Percentiles rank a stretch among this genome's conserved stretches.
Conservation (phyloP, 2,888 invertebrate species). For the Volucella zonaria region DNA sequence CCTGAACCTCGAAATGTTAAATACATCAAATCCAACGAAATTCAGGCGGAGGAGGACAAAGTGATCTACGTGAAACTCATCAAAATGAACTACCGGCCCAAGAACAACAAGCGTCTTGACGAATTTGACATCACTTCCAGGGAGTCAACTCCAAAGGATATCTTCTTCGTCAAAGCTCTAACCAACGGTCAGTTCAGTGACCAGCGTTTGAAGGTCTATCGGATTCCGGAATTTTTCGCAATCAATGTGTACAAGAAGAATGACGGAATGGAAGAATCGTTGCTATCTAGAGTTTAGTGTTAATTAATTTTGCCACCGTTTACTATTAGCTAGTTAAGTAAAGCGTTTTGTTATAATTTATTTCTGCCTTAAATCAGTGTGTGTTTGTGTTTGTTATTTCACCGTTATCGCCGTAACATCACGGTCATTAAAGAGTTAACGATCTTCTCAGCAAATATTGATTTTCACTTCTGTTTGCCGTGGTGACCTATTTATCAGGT, state of each 20-base stretch:
- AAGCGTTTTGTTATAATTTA: slow-evolving; percentile 47
- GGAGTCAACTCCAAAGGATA: slow-evolving; percentile 77
- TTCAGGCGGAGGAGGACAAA: slow-evolving; percentile 73
- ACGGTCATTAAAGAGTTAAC: slow-evolving; percentile 1
- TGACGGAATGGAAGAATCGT: slow-evolving; percentile 13
- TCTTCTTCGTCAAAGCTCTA: slow-evolving; percentile 80
- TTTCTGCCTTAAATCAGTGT: slow-evolving; percentile 29
- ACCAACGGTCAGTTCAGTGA: slow-evolving; percentile 80
- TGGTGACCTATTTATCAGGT: slow-evolving; percentile 24
- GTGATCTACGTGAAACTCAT: slow-evolving; percentile 79
- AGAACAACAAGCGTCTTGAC: slow-evolving; percentile 73
- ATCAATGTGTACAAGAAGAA: slow-evolving; percentile 58
- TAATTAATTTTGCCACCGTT: slow-evolving; percentile 24
- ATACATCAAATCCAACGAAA: slow-evolving; percentile 24
- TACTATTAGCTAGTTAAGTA: slow-evolving; percentile 24
- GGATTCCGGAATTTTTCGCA: slow-evolving; percentile 80
- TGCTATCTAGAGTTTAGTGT: not conserved
- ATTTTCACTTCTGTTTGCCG: slow-evolving; percentile 35
- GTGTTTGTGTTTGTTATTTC: slow-evolving; percentile 12
- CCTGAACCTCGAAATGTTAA: slow-evolving; percentile 75
- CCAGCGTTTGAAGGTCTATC: slow-evolving; percentile 78
- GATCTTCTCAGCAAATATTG: slow-evolving; percentile 39
- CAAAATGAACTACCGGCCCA: slow-evolving; percentile 78
- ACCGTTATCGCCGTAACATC: not conserved
- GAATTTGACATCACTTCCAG: slow-evolving; percentile 60